A percentile compares a stretch with the other conserved stretches of the same genome.
Evolutionary conservation across 2,113 vertebrate species (phyloP).

Genomic region (Trochalopteron elliotii): DNA sequence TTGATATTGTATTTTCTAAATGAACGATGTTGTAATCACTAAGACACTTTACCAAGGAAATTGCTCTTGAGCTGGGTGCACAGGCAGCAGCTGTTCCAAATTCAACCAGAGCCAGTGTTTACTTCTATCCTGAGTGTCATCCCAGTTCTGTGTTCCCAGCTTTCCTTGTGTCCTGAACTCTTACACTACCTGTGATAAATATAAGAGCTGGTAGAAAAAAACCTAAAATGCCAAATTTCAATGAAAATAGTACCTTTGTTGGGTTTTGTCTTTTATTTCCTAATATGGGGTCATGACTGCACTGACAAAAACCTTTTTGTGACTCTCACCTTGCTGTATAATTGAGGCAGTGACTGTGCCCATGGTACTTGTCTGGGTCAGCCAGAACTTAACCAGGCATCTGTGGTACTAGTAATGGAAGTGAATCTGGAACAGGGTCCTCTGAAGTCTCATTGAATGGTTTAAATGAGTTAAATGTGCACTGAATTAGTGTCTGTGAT

Average conservation of each 20-base stretch:
- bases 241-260: neutral
- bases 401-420: neutral
- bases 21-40: neutral
- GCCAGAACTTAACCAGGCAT: neutral
- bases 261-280: neutral
- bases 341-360: neutral
- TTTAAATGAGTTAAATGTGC: neutral
- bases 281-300: neutral
- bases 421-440: neutral
- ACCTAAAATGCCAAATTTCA: neutral
- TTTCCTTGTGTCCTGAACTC: neutral
- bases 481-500: neutral
- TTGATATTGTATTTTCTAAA: neutral
- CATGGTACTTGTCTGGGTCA: neutral
- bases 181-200: neutral
- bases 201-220: neutral
- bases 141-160: neutral
- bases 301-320: neutral
- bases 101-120: neutral
- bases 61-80: neutral
- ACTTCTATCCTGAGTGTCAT: neutral
- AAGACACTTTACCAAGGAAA: neutral
- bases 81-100: neutral
- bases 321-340: neutral
- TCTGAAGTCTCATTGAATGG: neutral